Percentiles rank a stretch among this genome's conserved stretches.
These are phyloP conservation scores for Ictalurus furcatus DNA, from an alignment of 2,113 vertebrate species.

Conservation along the genomic window DNA sequence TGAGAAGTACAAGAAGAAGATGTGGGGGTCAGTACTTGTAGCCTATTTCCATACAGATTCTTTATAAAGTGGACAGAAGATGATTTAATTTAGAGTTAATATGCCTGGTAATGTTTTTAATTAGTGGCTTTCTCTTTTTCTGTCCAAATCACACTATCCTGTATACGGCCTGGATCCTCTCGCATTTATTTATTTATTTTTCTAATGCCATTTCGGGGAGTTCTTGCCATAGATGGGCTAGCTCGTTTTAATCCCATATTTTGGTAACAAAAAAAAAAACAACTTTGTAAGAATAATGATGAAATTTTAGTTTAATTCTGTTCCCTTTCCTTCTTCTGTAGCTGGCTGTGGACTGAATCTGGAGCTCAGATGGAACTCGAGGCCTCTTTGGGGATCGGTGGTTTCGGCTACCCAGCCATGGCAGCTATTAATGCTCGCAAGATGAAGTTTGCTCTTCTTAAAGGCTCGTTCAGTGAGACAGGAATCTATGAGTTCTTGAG, in stretches of 20 bases:
- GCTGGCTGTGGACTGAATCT: constrained; percentile 89
- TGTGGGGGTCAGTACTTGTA: constrained; percentile 88
- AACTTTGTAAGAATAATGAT: neutral
- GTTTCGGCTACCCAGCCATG: constrained; percentile 96
- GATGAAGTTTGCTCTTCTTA: constrained; percentile 95
- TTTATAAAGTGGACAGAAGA: neutral
- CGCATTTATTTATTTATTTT: too few species aligned
- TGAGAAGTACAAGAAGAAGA: constrained; percentile 98
- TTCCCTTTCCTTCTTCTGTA: constrained; percentile 33
- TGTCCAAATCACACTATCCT: neutral
- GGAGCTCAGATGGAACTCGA: constrained; percentile 92
- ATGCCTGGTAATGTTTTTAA: neutral
- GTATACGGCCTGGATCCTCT: neutral
- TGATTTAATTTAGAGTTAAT: neutral
- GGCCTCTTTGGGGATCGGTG: constrained; percentile 87
- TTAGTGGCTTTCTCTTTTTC: neutral
- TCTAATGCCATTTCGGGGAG: neutral
- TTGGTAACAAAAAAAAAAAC: neutral
- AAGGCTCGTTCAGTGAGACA: constrained; percentile 89
- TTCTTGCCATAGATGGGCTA: neutral
- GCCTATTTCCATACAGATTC: neutral
- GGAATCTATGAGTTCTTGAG: constrained; percentile 80
- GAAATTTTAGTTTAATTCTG: neutral
- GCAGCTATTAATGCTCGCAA: constrained; percentile 92
- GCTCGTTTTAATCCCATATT: neutral